Percentiles rank a stretch among this genome's conserved stretches.
Conservation (phyloP, 2,113 vertebrate genomes). For the Laticauda colubrina region DNA sequence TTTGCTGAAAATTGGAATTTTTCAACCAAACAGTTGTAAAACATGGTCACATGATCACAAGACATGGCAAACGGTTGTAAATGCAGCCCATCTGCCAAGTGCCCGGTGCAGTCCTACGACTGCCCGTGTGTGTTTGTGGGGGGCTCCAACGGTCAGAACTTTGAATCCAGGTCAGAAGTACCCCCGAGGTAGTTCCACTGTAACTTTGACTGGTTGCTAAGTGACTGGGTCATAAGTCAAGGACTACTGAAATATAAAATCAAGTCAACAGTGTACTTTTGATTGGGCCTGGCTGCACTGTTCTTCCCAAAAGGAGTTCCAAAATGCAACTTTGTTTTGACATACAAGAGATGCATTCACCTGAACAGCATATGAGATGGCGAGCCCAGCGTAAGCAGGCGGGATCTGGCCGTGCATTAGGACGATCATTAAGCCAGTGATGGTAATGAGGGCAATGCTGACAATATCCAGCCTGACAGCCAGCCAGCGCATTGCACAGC, state of each 20-base stretch:
- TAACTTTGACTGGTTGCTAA: not conserved
- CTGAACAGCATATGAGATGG: slow-evolving; percentile 91
- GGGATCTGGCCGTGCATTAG: slow-evolving; percentile 88
- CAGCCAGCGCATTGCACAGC: slow-evolving; percentile 90
- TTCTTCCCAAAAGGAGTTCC: not conserved
- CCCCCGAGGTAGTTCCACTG: not conserved
- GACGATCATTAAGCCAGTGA: slow-evolving; percentile 87
- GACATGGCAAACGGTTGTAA: not conserved
- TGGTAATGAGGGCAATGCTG: slow-evolving; percentile 88
- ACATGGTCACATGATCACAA: not conserved
- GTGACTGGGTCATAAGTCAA: not conserved
- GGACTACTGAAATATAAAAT: not conserved
- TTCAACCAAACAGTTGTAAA: no score
- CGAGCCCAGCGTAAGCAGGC: slow-evolving; percentile 87
- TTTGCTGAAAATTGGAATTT: no score
- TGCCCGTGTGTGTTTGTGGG: not conserved
- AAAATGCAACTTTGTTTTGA: not conserved
- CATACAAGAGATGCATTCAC: slow-evolving; percentile 45
- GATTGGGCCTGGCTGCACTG: no score
- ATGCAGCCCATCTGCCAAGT: not conserved
- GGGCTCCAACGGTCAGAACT: not conserved
- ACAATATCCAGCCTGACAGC: slow-evolving; percentile 87
- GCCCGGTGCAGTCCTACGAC: not conserved
- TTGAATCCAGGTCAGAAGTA: not conserved
- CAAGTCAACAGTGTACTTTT: not conserved